Conservation (phyloP, 2,888 invertebrate genomes). For the Colostygia pectinataria region DNA sequence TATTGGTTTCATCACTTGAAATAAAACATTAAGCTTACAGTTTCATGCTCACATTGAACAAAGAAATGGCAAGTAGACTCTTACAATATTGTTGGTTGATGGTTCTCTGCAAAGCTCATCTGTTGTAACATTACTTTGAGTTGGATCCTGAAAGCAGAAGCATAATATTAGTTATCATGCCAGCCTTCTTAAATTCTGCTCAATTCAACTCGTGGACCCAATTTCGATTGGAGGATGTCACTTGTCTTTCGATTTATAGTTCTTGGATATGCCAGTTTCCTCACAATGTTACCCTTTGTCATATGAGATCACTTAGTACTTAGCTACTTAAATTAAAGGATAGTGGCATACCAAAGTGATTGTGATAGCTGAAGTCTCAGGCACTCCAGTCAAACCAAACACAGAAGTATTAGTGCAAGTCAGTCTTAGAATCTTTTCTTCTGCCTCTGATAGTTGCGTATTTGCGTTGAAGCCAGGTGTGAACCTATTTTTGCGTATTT, state of each 20-base stretch:
- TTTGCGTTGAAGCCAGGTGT: constrained; percentile 56
- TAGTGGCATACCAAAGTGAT: constrained; percentile 49
- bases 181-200: too few species aligned
- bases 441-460: constrained; percentile 57
- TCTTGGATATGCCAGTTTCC: too few species aligned
- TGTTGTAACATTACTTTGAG: constrained; percentile 9
- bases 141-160: constrained; percentile 14
- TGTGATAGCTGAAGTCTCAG: constrained; percentile 53
- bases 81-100: constrained; percentile 10
- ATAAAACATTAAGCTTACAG: too few species aligned
- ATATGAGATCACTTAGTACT: too few species aligned
- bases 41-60: too few species aligned
- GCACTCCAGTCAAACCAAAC: constrained; percentile 57
- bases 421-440: constrained; percentile 58
- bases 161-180: background rate
- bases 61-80: background rate
- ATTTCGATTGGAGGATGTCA: too few species aligned
- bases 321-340: too few species aligned
- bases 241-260: too few species aligned
- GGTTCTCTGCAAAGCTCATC: constrained; percentile 8
- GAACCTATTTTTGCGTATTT: constrained; percentile 59
- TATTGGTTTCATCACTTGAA: too few species aligned
- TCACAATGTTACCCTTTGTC: too few species aligned
- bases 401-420: constrained; percentile 59
- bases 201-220: too few species aligned